phyloP scores from a whole-genome alignment of 1,140 invertebrate species.

The Calephelis nemesis region DNA sequence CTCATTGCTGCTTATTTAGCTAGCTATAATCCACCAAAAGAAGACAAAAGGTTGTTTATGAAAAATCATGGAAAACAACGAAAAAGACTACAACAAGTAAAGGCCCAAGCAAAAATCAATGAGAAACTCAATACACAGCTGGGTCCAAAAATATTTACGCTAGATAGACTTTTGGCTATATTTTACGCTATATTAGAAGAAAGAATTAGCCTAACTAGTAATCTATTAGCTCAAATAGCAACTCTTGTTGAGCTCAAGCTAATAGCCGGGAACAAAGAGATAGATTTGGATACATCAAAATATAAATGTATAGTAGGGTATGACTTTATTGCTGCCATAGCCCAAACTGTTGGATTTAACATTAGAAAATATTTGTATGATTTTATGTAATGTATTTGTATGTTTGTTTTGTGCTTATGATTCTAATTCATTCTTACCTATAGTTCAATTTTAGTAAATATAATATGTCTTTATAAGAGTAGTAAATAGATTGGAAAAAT shows the following conservation, averaged over 20 bases:
- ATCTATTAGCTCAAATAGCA: constrained; percentile 88
- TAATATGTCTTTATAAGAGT: too few relatives aligned
- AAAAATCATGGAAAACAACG: constrained; percentile 85
- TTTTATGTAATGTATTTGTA: constrained; percentile 83
- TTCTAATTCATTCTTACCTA: constrained; percentile 21
- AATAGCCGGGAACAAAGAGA: constrained; percentile 82
- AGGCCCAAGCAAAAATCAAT: constrained; percentile 79
- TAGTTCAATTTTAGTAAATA: too few relatives aligned
- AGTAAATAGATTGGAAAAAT: too few relatives aligned
- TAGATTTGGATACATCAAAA: constrained; percentile 81
- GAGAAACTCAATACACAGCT: constrained; percentile 81
- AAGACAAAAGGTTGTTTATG: constrained; percentile 90
- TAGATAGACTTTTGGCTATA: constrained; percentile 92
- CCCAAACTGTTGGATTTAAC: constrained; percentile 86
- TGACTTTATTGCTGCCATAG: constrained; percentile 84
- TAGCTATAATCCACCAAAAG: constrained; percentile 92
- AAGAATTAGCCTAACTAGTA: constrained; percentile 90
- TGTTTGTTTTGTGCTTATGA: too few relatives aligned
- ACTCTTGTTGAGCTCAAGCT: constrained; percentile 87
- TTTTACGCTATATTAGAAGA: constrained; percentile 94
- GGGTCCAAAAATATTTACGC: constrained; percentile 89
- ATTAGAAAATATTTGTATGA: constrained; percentile 87
- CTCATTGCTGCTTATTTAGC: constrained; percentile 94
- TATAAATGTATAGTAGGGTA: constrained; percentile 87
- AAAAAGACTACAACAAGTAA: constrained; percentile 80